Base-by-base conservation (phyloP, 2,888 invertebrate species). In the Opisthograptis luteolata region DNA sequence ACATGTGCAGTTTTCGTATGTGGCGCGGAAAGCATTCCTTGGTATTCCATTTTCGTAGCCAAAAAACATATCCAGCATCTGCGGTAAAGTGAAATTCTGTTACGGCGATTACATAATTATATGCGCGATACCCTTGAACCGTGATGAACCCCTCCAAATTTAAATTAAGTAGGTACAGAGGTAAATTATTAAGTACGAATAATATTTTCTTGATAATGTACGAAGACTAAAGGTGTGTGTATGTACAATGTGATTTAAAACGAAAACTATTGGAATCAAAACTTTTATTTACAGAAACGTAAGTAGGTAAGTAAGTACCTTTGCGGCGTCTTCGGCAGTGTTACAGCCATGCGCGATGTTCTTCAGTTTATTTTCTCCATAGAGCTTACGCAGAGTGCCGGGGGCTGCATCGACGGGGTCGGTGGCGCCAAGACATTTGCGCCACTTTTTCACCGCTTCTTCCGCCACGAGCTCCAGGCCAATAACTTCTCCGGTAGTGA, bases 341-440 rank as follows among this genome's bases (percentile, higher is more conserved):
- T 92, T 89, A 3, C 96, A 93, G 14, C 94, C 95, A 73, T 97
- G 95, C 56, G 96, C 92, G 0, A 93, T 93, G 73, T 95, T 95
- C 31, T 87, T 87, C 2, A 94, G 84, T 24, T 83, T 87, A 68
- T 95, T 94, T 37, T 88, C 88, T n/a, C 95, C 96, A 66, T 93
- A 96, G 3, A 92, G 69, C 1, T 91, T 91, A 47, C 95, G 87
- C 22, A 96, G 73, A 1, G 93, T 92, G 3, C 91, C 86, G 0
- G 94, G 94, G 28, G 91, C 87, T 0, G 94, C 94, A 17, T 92
- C 84, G 0, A 73, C 68, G 0, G 94, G 93, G 69, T 95, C 93
- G 0, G 89, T 88, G 3, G 93, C 93, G 2, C 96, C 96, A 35
- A 95, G 84, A 40, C 94, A 81, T 37, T 92, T 80, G 4, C 91